Base-by-base conservation (phyloP, 2,797 vertebrate species). In the Tympanoctomys barrerae region DNA sequence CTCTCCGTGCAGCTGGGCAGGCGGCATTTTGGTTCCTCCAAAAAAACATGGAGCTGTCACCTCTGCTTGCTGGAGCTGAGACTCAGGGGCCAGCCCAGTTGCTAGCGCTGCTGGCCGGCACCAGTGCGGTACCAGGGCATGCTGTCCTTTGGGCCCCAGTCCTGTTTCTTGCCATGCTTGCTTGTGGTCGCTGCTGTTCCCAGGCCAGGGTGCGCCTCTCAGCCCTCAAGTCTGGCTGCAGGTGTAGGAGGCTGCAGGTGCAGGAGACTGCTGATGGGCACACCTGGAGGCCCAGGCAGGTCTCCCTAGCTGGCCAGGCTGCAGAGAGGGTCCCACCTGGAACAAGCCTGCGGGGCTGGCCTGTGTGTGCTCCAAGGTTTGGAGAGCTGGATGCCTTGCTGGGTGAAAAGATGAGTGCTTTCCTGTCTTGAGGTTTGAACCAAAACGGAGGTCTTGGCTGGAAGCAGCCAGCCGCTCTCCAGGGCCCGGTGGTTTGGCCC, bases 391-490 rank as follows among this genome's bases (percentile, higher is more conserved):
- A 94, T 97, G 96, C 97, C 97, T 98, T 97, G 95, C 89, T 96
- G 89, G 89, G 92, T 97, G 97, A 98, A 98, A 98, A 97, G 97
- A 98, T 97, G 95, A 95, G 96, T 98, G 96, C 96, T 95, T 98
- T 98, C 98, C 98, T 94, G 33, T 98, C 97, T 97, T 98, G 98
- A 98, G 98, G 98, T 98, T 98, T 98, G 97, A 98, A 98, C 95
- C 98, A 96, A 94, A 96, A 97, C 80, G 88, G 97, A 98, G 98
- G 96, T 95, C 98, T 98, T 98, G 97, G 98, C 98, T 49, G 79
- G 96, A 98, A 98, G 94, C 97, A 96, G 84, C 95, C 59, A 95
- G 98, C 91, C 91, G 36, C 85, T 97, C 98, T 96, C 98, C 19
- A 94, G 97, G 97, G 98, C 98, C 85, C 16, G 6, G 98, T 98